phyloP scores from a whole-genome alignment of 2,113 vertebrate species.

The Alces alces region DNA sequence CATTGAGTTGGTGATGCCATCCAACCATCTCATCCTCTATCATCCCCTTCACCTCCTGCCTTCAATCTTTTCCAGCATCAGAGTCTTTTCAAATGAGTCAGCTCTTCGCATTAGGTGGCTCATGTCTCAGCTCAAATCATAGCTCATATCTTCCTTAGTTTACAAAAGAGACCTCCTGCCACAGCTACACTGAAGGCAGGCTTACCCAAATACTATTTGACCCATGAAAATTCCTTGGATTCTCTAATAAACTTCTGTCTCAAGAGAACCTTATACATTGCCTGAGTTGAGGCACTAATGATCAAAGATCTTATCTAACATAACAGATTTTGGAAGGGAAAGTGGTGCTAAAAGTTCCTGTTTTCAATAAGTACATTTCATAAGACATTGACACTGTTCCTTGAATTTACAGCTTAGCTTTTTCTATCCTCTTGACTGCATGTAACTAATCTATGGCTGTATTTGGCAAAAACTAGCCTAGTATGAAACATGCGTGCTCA shows the following conservation, averaged over 20 bases:
- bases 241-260: slow-evolving; percentile 3
- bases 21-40: not conserved
- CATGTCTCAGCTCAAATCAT: not conserved
- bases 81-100: not conserved
- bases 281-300: not conserved
- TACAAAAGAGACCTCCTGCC: not conserved
- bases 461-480: slow-evolving; percentile 14
- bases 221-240: slow-evolving; percentile 24
- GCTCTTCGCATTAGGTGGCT: not conserved
- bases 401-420: not conserved
- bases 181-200: not conserved
- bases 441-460: not conserved
- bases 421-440: not conserved
- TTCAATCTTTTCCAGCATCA: not conserved
- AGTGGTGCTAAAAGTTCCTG: not conserved
- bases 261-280: not conserved
- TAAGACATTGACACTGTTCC: not conserved
- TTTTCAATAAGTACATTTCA: not conserved
- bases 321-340: not conserved
- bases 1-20: not conserved
- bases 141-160: not conserved
- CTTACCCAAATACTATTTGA: not conserved
- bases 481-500: not conserved
- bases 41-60: fast-evolving
- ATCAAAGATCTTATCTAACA: slow-evolving; percentile 19